Percentiles rank a stretch among this genome's conserved stretches.
These are phyloP conservation scores for Alaudala cheleensis DNA, from an alignment of 2,113 vertebrate species.

Conservation along the genomic window DNA sequence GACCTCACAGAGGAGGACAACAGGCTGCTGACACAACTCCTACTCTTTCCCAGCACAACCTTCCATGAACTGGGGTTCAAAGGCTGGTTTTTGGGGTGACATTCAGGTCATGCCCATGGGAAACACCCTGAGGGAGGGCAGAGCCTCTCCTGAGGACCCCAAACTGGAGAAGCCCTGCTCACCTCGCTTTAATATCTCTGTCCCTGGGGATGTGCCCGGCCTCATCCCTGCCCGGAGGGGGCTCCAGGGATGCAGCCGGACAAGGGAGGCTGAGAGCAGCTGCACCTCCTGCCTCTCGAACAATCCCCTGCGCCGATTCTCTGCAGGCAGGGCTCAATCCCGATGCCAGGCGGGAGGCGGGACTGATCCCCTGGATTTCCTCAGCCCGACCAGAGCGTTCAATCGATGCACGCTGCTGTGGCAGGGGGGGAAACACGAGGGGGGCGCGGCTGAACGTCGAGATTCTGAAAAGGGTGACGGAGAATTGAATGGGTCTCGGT, in stretches of 20 bases:
- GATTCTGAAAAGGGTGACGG: constrained; percentile 49
- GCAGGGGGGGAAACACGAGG: not conserved
- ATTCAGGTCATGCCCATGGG: fast-evolving
- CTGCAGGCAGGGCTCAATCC: not conserved
- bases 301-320: not conserved
- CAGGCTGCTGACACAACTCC: not conserved
- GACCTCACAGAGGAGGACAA: fast-evolving
- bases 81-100: not conserved
- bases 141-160: not conserved
- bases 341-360: not conserved
- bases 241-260: not conserved
- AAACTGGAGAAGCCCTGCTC: not conserved
- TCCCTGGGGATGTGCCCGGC: not conserved
- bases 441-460: not conserved
- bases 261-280: not conserved
- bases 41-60: not conserved
- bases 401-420: constrained; percentile 28
- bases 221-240: not conserved
- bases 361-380: constrained; percentile 8
- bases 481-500: constrained; percentile 65
- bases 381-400: not conserved
- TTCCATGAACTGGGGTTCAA: not conserved
- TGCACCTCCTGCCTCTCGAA: not conserved
- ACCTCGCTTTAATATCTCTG: fast-evolving
- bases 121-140: not conserved